These are phyloP conservation scores for Montipora capricornis DNA, from an alignment of 64 coral and sea anemone species.

Conservation along the genomic window DNA sequence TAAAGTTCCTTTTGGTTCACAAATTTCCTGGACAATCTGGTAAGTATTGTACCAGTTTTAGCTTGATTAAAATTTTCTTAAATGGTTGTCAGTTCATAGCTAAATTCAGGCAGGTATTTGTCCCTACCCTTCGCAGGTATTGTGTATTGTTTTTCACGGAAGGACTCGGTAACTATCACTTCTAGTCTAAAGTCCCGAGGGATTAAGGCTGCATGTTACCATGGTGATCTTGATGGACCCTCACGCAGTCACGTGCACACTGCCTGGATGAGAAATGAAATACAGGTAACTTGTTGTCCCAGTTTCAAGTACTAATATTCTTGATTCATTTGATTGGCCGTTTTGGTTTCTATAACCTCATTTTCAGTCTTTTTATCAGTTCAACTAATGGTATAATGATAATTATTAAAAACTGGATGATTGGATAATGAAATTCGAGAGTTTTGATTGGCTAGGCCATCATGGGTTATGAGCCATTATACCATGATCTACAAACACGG, in stretches of 20 bases:
- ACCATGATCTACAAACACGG: too few relatives aligned
- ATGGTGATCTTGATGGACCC: conserved; percentile 72
- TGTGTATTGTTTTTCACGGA: conserved; percentile 92
- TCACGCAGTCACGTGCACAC: conserved; percentile 79
- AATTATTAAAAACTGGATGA: too few relatives aligned
- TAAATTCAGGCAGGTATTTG: too few relatives aligned
- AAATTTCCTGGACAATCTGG: conserved; percentile 81
- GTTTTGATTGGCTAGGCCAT: too few relatives aligned
- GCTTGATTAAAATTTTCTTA: background rate
- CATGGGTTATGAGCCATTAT: too few relatives aligned
- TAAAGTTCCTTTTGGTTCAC: conserved; percentile 58
- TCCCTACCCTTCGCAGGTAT: conserved; percentile 53
- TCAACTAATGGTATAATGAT: too few relatives aligned
- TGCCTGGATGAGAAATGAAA: conserved; percentile 77
- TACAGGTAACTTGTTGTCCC: conserved; percentile 54
- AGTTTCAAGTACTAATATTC: too few relatives aligned
- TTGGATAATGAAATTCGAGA: too few relatives aligned
- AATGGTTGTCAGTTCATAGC: too few relatives aligned
- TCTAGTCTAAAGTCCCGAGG: conserved; percentile 52
- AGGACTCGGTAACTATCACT: conserved; percentile 81
- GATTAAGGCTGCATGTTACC: conserved; percentile 92
- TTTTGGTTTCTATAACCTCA: too few relatives aligned
- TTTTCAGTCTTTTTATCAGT: too few relatives aligned
- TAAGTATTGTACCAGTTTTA: background rate
- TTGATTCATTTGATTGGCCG: too few relatives aligned